Evolutionary conservation across 2,888 invertebrate species (phyloP).

Genomic region (Athripsodes cinereus): DNA sequence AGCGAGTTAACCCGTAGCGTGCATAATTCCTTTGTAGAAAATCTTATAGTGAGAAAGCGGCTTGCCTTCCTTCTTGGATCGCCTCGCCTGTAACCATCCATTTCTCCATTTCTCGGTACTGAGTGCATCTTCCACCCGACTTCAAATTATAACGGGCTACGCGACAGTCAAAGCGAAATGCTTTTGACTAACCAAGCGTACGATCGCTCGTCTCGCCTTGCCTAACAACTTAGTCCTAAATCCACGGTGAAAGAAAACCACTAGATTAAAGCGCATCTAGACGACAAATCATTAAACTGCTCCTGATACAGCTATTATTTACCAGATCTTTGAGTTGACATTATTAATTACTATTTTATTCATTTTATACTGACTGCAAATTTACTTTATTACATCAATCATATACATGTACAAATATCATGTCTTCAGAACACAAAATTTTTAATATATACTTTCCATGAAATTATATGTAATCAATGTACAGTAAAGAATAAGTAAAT

Average conservation of each 20-base stretch:
- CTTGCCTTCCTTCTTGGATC: not conserved
- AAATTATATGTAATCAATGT: no score
- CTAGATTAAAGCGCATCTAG: not conserved
- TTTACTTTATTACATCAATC: no score
- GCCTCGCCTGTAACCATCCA: not conserved
- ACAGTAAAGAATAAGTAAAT: no score
- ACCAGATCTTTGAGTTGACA: no score
- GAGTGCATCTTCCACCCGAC: constrained; percentile 13
- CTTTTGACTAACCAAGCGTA: constrained; percentile 28
- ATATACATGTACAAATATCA: no score
- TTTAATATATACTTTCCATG: no score
- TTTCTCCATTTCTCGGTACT: not conserved
- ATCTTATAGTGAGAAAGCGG: not conserved
- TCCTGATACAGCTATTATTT: no score
- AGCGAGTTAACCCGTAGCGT: not conserved
- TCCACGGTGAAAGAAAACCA: not conserved
- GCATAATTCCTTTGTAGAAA: not conserved
- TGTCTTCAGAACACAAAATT: no score
- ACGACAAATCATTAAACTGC: no score
- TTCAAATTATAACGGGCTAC: constrained; percentile 15
- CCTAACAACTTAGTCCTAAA: not conserved
- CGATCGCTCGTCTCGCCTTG: constrained; percentile 14
- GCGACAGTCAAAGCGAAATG: constrained; percentile 23
- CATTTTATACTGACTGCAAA: no score
- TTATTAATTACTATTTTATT: no score